Conservation (phyloP, 2,888 invertebrate genomes). For the Buathra laborator region DNA sequence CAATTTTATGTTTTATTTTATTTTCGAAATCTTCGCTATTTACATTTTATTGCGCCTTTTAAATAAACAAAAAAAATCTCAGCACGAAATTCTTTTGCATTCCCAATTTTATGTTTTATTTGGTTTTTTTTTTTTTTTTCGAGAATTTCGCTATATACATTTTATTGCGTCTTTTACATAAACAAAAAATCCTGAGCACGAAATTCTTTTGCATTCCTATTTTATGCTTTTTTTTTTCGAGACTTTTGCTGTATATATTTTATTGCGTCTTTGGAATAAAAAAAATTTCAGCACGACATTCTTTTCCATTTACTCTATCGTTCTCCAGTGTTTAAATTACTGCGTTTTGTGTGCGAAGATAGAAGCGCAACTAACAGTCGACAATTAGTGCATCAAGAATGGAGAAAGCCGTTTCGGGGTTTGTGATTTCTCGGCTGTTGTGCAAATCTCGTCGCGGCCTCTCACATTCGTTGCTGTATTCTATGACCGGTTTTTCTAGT, state of each 20-base stretch:
- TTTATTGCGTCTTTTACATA: too few species aligned
- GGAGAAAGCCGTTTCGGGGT: constrained; percentile 12
- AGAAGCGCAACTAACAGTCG: background rate
- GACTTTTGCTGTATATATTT: too few species aligned
- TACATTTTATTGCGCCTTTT: too few species aligned
- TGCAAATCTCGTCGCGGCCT: constrained; percentile 2
- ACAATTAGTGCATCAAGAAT: constrained; percentile 11
- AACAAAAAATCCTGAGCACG: too few species aligned
- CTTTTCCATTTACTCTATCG: background rate
- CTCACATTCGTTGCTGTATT: background rate
- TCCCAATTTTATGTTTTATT: background rate
- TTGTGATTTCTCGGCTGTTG: constrained; percentile 7
- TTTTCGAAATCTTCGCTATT: background rate
- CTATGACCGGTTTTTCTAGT: constrained; percentile 28
- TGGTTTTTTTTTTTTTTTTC: background rate
- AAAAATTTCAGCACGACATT: background rate
- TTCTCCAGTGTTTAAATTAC: background rate
- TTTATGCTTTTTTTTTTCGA: background rate
- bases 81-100: background rate
- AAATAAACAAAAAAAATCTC: background rate
- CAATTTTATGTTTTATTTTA: background rate
- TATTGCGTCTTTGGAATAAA: too few species aligned
- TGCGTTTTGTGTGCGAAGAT: background rate
- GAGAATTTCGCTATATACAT: too few species aligned
- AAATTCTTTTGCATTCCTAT: background rate